Percentiles rank a stretch among this genome's conserved stretches.
Evolutionary conservation across 2,888 invertebrate species (phyloP).

Genomic region (Eulithis prunata): DNA sequence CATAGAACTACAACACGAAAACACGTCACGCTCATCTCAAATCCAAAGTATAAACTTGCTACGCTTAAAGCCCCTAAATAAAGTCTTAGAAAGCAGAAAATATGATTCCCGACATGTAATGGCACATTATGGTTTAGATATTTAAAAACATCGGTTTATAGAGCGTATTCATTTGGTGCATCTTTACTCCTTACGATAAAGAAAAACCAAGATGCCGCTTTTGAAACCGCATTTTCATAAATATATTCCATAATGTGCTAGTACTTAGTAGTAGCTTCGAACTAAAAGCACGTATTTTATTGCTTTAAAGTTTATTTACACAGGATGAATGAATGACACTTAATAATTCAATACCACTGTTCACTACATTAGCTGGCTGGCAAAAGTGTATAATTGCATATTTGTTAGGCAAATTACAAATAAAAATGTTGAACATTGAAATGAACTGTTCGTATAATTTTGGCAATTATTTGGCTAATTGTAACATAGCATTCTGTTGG

Average conservation of each 20-base stretch:
- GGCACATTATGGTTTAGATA: conserved; percentile 9
- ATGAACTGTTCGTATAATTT: too few relatives aligned
- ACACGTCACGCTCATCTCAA: conserved; percentile 1
- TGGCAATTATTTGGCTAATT: too few relatives aligned
- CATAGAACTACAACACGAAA: conserved; percentile 25
- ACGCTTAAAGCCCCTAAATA: conserved; percentile 18
- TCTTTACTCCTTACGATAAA: background rate
- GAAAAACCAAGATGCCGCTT: background rate
- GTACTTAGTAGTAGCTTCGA: conserved; percentile 7
- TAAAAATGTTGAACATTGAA: too few relatives aligned
- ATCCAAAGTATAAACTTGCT: conserved; percentile 6
- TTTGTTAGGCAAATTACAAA: too few relatives aligned
- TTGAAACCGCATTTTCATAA: background rate
- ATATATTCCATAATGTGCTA: background rate
- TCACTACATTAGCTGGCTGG: conserved; percentile 2
- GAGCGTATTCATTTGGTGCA: too few relatives aligned
- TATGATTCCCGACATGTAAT: conserved; percentile 6
- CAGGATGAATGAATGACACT: conserved; percentile 30
- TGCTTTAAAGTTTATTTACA: conserved; percentile 34
- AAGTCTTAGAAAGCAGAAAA: conserved; percentile 6
- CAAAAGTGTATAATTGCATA: background rate
- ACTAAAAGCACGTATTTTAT: conserved; percentile 11
- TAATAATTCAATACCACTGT: background rate
- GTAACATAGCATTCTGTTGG: too few relatives aligned
- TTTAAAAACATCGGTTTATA: background rate